Conservation (phyloP, 2,797 vertebrate species). For the Poeciliopsis presidionis region DNA sequence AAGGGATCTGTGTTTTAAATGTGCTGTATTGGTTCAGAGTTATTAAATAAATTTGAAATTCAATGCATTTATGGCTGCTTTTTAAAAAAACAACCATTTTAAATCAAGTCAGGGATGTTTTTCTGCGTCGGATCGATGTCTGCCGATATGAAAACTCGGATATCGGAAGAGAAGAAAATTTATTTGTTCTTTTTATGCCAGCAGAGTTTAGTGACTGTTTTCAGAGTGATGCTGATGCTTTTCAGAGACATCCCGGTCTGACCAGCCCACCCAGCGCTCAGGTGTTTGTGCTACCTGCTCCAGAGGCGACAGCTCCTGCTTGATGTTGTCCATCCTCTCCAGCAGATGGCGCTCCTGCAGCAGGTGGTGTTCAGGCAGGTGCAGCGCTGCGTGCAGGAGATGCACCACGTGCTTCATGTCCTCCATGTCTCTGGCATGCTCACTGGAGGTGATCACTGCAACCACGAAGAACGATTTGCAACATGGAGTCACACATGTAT, state of each 20-base stretch:
- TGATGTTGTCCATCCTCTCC: constrained; percentile 84
- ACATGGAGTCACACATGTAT: not conserved
- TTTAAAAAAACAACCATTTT: too few species aligned
- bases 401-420: constrained; percentile 87
- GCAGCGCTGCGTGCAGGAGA: constrained; percentile 85
- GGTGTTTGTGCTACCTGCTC: constrained; percentile 83
- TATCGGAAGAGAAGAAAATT: too few species aligned
- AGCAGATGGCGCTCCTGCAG: constrained; percentile 85
- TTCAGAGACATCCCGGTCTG: not conserved
- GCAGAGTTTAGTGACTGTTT: not conserved
- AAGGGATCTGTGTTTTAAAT: too few species aligned
- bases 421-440: constrained; percentile 75
- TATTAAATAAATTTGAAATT: too few species aligned
- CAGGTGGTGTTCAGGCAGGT: constrained; percentile 85
- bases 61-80: too few species aligned
- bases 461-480: not conserved
- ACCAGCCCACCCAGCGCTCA: not conserved
- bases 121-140: too few species aligned
- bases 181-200: not conserved
- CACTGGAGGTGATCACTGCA: constrained; percentile 74
- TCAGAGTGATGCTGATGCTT: not conserved
- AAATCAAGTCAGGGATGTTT: too few species aligned
- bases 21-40: too few species aligned
- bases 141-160: too few species aligned
- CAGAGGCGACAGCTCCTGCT: constrained; percentile 87